Evolutionary conservation across 2,888 invertebrate species (phyloP).

Genomic region (Trachelus stipa): DNA sequence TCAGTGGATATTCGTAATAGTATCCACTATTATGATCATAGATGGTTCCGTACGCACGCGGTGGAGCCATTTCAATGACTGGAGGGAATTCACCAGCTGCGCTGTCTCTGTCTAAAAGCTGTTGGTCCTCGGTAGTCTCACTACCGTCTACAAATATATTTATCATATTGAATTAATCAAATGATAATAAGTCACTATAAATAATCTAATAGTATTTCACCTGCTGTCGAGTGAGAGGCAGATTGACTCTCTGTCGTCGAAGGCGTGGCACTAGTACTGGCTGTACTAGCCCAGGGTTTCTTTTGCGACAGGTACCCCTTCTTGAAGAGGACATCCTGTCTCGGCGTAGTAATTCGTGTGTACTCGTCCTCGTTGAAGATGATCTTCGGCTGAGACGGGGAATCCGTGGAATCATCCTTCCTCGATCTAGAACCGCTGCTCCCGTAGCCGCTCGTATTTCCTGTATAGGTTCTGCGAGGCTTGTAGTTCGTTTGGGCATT

Average conservation of each 20-base stretch:
- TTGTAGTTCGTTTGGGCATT: slow-evolving; percentile 44
- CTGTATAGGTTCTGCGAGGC: slow-evolving; percentile 42
- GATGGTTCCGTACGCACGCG: slow-evolving; percentile 57
- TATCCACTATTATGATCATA: slow-evolving; percentile 61
- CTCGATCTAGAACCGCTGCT: slow-evolving; percentile 42
- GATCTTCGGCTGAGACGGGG: slow-evolving; percentile 67
- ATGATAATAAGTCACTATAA: background rate
- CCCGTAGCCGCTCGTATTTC: slow-evolving; percentile 48
- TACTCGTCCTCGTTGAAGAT: slow-evolving; percentile 76
- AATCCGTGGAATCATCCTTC: slow-evolving; percentile 46
- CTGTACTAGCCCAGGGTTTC: slow-evolving; percentile 62
- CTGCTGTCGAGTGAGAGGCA: slow-evolving; percentile 65
- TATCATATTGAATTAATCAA: background rate
- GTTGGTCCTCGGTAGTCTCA: slow-evolving; percentile 63
- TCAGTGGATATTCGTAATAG: slow-evolving; percentile 63
- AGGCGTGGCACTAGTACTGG: slow-evolving; percentile 64
- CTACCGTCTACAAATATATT: slow-evolving; percentile 53
- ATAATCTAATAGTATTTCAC: slow-evolving; percentile 34
- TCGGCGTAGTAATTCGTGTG: slow-evolving; percentile 76
- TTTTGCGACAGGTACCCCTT: slow-evolving; percentile 75
- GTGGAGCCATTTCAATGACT: slow-evolving; percentile 42
- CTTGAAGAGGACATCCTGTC: slow-evolving; percentile 78
- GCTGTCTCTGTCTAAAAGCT: slow-evolving; percentile 51
- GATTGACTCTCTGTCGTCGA: slow-evolving; percentile 64
- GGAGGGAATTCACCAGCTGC: slow-evolving; percentile 46